Evolutionary conservation across 2,888 invertebrate genomes (phyloP).

Genomic region (Ischnus inquisitorius): DNA sequence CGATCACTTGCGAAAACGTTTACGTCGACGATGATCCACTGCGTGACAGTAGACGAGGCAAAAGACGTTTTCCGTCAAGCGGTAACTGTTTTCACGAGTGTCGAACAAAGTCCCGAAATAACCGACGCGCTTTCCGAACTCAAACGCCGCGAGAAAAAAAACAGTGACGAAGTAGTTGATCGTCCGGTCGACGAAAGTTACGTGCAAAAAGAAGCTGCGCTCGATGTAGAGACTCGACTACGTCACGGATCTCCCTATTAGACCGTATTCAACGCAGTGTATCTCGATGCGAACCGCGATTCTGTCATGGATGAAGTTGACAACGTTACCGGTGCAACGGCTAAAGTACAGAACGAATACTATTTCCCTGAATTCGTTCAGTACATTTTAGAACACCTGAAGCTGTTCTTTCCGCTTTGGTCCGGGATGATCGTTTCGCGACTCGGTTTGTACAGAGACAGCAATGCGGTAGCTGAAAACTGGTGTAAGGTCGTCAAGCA

Average conservation of each 20-base stretch:
- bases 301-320: neutral
- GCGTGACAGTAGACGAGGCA: neutral
- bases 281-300: neutral
- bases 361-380: slow-evolving; percentile 30
- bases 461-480: slow-evolving; percentile 58
- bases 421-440: slow-evolving; percentile 47
- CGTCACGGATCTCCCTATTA: neutral
- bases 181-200: neutral
- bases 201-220: neutral
- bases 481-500: slow-evolving; percentile 57
- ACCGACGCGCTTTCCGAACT: neutral
- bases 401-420: slow-evolving; percentile 53
- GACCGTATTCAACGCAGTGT: neutral
- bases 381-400: slow-evolving; percentile 46
- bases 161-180: neutral
- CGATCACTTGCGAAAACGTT: neutral
- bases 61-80: neutral
- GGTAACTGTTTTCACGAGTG: neutral
- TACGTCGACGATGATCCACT: neutral
- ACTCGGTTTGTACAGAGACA: slow-evolving; percentile 41
- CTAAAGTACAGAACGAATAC: slow-evolving; percentile 20
- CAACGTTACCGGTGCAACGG: neutral
- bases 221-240: neutral
- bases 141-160: neutral
- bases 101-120: neutral